A percentile compares a stretch with the other conserved stretches of the same genome.
phyloP scores from a whole-genome alignment of 2,113 vertebrate genomes.

The Amazona guildingii region DNA sequence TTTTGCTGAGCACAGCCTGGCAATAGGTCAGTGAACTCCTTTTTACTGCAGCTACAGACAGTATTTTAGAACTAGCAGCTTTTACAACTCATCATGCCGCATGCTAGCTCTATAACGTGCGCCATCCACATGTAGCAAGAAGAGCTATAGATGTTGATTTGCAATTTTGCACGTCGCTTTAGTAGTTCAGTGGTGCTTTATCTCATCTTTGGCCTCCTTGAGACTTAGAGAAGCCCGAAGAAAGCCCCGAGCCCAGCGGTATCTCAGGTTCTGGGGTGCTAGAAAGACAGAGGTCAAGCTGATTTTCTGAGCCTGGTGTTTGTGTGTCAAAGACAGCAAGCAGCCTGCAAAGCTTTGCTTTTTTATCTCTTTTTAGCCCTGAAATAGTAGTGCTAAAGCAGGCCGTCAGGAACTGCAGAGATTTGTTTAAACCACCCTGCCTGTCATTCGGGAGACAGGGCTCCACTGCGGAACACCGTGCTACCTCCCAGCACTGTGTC shows the following conservation, averaged over 20 bases:
- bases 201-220: not conserved
- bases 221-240: not conserved
- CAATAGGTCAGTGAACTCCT: not conserved
- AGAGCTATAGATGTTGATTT: not conserved
- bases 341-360: not conserved
- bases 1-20: not conserved
- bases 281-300: not conserved
- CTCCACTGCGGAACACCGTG: not conserved
- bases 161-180: not conserved
- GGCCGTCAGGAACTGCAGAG: not conserved
- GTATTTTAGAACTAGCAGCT: not conserved
- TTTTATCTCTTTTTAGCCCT: not conserved
- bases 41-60: not conserved
- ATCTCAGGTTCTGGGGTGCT: not conserved
- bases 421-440: not conserved
- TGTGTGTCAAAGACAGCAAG: not conserved
- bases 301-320: not conserved
- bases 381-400: not conserved
- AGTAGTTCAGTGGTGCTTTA: not conserved
- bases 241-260: accelerated
- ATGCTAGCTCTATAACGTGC: accelerated
- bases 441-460: not conserved
- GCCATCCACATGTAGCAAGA: not conserved
- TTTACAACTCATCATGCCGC: not conserved
- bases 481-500: not conserved